Conservation (phyloP, 2,888 invertebrate species). For the Chromoteleia sp. region DNA sequence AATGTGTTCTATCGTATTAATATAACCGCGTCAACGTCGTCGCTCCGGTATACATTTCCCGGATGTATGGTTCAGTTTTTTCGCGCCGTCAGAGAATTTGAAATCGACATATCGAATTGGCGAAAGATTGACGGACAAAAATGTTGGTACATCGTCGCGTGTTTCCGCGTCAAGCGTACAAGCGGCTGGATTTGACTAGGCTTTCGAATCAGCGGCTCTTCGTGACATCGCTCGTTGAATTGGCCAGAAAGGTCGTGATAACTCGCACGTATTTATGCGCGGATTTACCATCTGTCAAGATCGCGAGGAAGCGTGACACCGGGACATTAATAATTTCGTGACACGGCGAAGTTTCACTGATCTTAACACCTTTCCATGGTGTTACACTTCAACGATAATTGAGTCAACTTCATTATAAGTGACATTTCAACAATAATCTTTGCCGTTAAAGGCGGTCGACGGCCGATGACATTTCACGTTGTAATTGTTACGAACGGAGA, state of each 20-base stretch:
- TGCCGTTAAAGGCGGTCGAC: background rate
- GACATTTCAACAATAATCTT: conserved; percentile 28
- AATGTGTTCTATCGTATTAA: conserved; percentile 2
- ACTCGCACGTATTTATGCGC: conserved; percentile 53
- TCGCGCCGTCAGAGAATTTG: background rate
- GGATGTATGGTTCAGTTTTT: too few species aligned
- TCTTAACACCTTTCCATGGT: conserved; percentile 51
- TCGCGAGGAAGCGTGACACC: conserved; percentile 50
- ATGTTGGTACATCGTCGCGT: too few species aligned
- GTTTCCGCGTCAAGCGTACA: too few species aligned
- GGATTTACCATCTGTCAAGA: conserved; percentile 53
- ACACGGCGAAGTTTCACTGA: conserved; percentile 55
- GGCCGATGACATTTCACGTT: conserved; percentile 23
- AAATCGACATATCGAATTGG: background rate
- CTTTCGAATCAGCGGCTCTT: conserved; percentile 61
- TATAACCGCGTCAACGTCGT: too few species aligned
- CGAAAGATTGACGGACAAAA: background rate
- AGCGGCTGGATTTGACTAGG: conserved; percentile 43
- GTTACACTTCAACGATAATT: conserved; percentile 58
- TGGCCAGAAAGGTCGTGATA: conserved; percentile 52
- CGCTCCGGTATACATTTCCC: too few species aligned
- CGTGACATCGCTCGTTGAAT: conserved; percentile 61
- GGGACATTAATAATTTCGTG: conserved; percentile 55
- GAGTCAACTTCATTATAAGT: conserved; percentile 48
- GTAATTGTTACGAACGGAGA: background rate